Evolutionary conservation across 2,113 vertebrate genomes (phyloP).

Genomic region (Hemibagrus wyckioides): DNA sequence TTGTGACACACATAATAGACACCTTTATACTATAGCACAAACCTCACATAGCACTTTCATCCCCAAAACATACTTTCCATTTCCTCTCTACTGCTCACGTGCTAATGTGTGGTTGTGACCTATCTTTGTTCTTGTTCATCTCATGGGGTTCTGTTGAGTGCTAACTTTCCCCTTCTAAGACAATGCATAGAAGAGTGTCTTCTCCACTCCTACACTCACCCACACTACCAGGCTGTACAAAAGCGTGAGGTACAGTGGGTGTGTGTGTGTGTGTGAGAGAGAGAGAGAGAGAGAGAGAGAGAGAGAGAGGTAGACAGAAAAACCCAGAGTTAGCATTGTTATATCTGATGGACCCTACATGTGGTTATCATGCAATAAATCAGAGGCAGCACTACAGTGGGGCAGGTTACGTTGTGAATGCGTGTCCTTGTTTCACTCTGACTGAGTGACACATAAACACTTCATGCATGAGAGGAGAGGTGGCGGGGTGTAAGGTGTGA

Average conservation of each 20-base stretch:
- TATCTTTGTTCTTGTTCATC: constrained; percentile 53
- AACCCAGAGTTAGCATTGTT: not conserved
- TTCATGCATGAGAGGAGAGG: constrained; percentile 29
- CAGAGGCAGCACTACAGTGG: constrained; percentile 32
- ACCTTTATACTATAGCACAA: constrained; percentile 10
- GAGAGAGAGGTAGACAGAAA: not conserved
- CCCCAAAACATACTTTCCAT: constrained; percentile 69
- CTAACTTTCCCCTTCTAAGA: constrained; percentile 38
- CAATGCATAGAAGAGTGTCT: not conserved
- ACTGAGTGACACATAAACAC: constrained; percentile 29
- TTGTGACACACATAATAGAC: constrained; percentile 33
- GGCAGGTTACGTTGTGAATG: not conserved
- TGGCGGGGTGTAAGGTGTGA: constrained; percentile 48
- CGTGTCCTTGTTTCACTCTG: constrained; percentile 40
- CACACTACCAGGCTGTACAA: constrained; percentile 11
- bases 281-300: no score
- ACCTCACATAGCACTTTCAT: constrained; percentile 33
- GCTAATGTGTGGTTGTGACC: constrained; percentile 68
- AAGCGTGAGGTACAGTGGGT: constrained; percentile 37
- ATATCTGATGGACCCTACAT: constrained; percentile 48
- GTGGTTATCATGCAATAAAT: constrained; percentile 39
- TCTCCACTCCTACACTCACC: not conserved
- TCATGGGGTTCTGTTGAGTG: constrained; percentile 22
- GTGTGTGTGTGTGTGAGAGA: not conserved
- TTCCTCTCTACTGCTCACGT: constrained; percentile 64